Percentiles rank a stretch among this genome's conserved stretches.
Conservation (phyloP, 2,888 invertebrate species). For the Acanthosepion lycidas region DNA sequence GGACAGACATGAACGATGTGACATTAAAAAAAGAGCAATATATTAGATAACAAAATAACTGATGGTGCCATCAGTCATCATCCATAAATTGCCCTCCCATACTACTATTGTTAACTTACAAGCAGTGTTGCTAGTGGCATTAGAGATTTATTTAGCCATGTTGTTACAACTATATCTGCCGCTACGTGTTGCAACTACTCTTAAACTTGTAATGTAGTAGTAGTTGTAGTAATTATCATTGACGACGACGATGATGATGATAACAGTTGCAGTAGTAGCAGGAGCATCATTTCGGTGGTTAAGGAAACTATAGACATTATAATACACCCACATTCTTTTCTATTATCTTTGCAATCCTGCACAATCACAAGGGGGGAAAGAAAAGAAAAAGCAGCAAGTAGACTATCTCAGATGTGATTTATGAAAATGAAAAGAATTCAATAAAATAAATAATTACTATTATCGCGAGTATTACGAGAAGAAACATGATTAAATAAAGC, state of each 20-base stretch:
- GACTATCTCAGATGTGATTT: neutral
- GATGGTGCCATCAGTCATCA: neutral
- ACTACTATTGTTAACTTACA: neutral
- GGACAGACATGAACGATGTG: no score
- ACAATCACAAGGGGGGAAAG: neutral
- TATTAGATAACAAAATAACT: no score
- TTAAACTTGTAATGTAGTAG: neutral
- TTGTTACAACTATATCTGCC: neutral
- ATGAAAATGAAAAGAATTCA: neutral
- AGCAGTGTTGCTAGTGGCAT: neutral
- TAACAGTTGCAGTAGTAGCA: neutral
- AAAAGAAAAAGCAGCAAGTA: neutral
- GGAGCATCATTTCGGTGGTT: neutral
- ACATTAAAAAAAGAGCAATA: no score
- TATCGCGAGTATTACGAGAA: neutral
- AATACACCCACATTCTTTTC: slow-evolving; percentile 13
- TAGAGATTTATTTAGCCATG: neutral
- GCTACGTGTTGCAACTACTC: neutral
- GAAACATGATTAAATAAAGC: no score
- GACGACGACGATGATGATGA: neutral
- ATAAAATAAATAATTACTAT: neutral
- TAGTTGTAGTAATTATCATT: neutral
- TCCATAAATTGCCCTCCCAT: neutral
- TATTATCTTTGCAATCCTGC: neutral
- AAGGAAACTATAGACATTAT: slow-evolving; percentile 20